A percentile compares a stretch with the other conserved stretches of the same genome.
Evolutionary conservation across 2,888 invertebrate species (phyloP).

Genomic region (Brenthis hecate): DNA sequence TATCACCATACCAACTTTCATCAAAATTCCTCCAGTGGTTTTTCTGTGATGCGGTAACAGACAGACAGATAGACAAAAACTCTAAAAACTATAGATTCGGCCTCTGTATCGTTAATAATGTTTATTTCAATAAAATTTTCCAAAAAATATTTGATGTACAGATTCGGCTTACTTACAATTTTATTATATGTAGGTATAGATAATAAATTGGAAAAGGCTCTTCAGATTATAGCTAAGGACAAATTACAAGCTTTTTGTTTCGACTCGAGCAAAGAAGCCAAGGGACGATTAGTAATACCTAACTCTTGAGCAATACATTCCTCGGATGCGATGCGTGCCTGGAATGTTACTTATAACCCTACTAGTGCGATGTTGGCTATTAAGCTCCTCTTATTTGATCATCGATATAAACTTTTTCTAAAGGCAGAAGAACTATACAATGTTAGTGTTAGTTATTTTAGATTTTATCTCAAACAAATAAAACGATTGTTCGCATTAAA

Average conservation of each 20-base stretch:
- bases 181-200: too few relatives aligned
- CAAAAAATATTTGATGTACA: too few relatives aligned
- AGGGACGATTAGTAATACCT: conserved; percentile 33
- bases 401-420: conserved; percentile 9
- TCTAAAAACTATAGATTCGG: too few relatives aligned
- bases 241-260: conserved; percentile 19
- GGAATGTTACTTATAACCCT: conserved; percentile 30
- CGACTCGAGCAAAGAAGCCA: conserved; percentile 19
- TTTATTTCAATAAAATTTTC: too few relatives aligned
- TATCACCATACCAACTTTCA: too few relatives aligned
- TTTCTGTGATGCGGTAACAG: too few relatives aligned
- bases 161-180: too few relatives aligned
- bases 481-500: background rate
- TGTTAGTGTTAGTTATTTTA: background rate
- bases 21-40: too few relatives aligned
- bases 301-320: conserved; percentile 34
- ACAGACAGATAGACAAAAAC: too few relatives aligned
- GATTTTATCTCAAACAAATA: conserved; percentile 10
- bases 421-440: conserved; percentile 9
- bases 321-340: conserved; percentile 31
- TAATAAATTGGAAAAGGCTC: background rate
- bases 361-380: conserved; percentile 22
- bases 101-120: too few relatives aligned
- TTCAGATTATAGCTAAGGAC: background rate
- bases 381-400: conserved; percentile 12